These are phyloP conservation scores for Picathartes gymnocephalus DNA, from an alignment of 2,113 vertebrate genomes.

Conservation along the genomic window DNA sequence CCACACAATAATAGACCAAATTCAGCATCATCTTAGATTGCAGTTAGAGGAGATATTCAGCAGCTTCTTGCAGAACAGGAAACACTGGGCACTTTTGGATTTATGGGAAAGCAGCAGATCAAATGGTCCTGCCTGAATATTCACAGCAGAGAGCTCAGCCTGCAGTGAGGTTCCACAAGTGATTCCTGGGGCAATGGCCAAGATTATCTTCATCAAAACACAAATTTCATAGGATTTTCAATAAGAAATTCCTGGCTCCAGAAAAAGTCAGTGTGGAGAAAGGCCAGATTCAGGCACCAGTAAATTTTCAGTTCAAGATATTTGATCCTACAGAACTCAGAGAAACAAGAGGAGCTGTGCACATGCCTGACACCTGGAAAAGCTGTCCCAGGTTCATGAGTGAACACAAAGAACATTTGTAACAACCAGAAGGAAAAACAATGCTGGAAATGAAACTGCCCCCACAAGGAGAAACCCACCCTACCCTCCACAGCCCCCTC, in stretches of 20 bases:
- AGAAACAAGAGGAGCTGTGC: neutral
- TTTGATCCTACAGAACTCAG: neutral
- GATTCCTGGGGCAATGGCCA: neutral
- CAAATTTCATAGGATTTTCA: neutral
- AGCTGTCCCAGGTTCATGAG: neutral
- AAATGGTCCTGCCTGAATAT: neutral
- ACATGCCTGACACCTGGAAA: neutral
- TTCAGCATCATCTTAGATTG: neutral
- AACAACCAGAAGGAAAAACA: neutral
- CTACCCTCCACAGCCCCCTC: conserved; percentile 36
- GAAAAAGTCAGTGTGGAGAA: neutral
- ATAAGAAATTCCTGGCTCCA: neutral
- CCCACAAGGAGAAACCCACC: neutral
- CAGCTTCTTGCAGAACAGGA: neutral
- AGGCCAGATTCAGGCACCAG: neutral
- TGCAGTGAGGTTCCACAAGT: neutral
- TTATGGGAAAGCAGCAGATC: neutral
- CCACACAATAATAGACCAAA: neutral
- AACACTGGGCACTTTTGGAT: neutral
- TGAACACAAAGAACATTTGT: neutral
- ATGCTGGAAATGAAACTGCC: neutral
- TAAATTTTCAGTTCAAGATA: neutral
- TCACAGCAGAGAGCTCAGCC: neutral
- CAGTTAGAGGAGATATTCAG: neutral
- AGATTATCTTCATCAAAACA: neutral